Evolutionary conservation across 2,888 invertebrate species (phyloP), one percentile per base, ranked within the genome.

Genomic region (Phaedon cochleariae): DNA sequence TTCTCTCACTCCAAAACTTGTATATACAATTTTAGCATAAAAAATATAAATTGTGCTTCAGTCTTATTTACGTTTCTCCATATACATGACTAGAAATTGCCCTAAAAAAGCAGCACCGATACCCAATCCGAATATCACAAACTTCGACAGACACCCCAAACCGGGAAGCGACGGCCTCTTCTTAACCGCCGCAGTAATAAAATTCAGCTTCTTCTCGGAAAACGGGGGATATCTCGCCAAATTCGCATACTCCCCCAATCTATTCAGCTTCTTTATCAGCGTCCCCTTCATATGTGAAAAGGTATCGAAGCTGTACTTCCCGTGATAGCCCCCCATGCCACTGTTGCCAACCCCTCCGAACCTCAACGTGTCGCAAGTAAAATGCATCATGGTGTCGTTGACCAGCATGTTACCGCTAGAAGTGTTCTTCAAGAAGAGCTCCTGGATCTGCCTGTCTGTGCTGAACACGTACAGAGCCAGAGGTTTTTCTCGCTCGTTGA

Each of bases 341-440:
- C 97, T 97, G 76, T 87, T 83, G 2, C 98, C 98, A 60, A 99
- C 95, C 6, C 98, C 98, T 62, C 98, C 98, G 83, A 99, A 99
- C 0, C 98, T 98, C 65, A 98, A 84, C 1, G 92, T 90, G 57
- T 94, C 93, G 85, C 96, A 96, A 87, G 88, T 86, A 81, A 87
- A 86, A 78, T 97, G 96, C 88, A 95, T 88, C 70, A 97, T 80
- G 22, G 91, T 90, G 83, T 98, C 97, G 85, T 98, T 97, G 79
- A 93, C 86, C 79, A 90, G 87, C 79, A 92, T 87, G 73, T 91
- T 90, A 68, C 97, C 97, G 83, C 92, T 90, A 73, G 89, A 89
- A 20, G 94, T 94, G 81, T 90, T 90, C 64, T 87, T 84, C 73
- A 90, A 79, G 77, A 97, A 85, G 78, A 87, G 86, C 60, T 90